phyloP scores from a whole-genome alignment of 2,888 invertebrate genomes.

The Serrognathus titanus region DNA sequence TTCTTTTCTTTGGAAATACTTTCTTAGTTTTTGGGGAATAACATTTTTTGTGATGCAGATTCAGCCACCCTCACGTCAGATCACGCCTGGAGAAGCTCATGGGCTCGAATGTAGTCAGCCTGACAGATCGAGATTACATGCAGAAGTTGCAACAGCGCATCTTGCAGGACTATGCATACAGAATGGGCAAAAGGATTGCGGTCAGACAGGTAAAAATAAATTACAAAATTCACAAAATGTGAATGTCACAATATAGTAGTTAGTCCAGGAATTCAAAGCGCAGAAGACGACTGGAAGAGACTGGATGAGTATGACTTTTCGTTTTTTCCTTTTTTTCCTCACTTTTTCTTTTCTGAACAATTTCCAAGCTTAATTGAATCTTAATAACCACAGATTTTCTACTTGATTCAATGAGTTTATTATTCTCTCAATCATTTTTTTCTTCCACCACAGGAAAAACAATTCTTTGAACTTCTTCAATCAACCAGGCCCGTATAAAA shows the following conservation, averaged over 20 bases:
- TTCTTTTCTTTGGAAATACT: not conserved
- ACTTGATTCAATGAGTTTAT: no score
- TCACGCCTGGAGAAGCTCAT: conserved; percentile 66
- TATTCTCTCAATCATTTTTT: no score
- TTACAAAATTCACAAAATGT: not conserved
- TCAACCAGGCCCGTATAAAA: no score
- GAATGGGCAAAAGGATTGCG: conserved; percentile 61
- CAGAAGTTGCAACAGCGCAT: conserved; percentile 61
- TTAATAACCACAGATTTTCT: no score
- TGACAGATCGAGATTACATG: conserved; percentile 69
- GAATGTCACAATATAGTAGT: not conserved
- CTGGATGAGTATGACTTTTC: no score
- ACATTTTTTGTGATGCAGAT: conserved; percentile 47
- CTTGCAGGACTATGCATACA: conserved; percentile 61
- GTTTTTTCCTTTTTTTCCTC: no score
- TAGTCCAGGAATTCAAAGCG: no score
- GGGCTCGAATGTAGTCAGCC: conserved; percentile 64
- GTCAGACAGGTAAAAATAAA: conserved; percentile 54
- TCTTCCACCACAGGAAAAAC: not conserved
- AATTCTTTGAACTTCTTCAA: no score
- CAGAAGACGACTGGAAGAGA: no score
- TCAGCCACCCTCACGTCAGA: conserved; percentile 61
- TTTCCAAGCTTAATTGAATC: no score
- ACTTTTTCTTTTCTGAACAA: not conserved
- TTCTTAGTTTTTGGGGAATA: conserved; percentile 8